Percentiles rank a stretch among this genome's conserved stretches.
These are phyloP conservation scores for Stomatorhinus ivindoensis DNA, from an alignment of 2,113 vertebrate genomes.

Conservation along the genomic window DNA sequence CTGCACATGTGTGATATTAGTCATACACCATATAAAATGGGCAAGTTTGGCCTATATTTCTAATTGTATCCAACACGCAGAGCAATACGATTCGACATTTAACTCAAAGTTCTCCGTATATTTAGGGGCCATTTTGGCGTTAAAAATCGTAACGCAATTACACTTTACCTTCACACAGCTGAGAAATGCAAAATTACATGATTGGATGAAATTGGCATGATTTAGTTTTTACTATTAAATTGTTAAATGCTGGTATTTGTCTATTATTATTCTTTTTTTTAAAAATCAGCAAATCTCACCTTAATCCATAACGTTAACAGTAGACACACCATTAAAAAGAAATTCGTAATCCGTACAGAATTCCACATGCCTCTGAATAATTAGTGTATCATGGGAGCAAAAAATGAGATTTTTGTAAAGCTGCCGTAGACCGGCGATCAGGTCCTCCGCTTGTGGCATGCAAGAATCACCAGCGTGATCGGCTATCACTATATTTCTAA, in stretches of 20 bases:
- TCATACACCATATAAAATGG: background rate
- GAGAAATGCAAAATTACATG: background rate
- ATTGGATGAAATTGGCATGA: background rate
- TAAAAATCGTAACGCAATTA: background rate
- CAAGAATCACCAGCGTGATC: constrained; percentile 24
- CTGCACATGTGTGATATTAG: background rate
- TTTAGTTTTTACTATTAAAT: background rate
- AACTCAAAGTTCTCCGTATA: background rate
- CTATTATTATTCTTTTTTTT: background rate
- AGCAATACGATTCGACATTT: background rate
- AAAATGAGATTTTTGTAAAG: constrained; percentile 17
- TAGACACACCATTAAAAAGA: constrained; percentile 44
- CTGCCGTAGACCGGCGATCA: constrained; percentile 23
- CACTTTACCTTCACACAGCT: background rate
- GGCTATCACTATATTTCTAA: constrained; percentile 25
- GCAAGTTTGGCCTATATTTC: background rate
- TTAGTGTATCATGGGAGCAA: constrained; percentile 43
- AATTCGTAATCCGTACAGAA: constrained; percentile 42
- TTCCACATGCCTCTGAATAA: constrained; percentile 62
- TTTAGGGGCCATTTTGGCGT: background rate
- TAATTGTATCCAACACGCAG: background rate
- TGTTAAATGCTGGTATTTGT: background rate
- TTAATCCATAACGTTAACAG: constrained; percentile 48
- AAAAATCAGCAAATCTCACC: constrained; percentile 48
- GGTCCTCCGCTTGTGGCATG: constrained; percentile 36